A percentile compares a stretch with the other conserved stretches of the same genome.
Conservation (phyloP, 2,797 vertebrate species). For the Poeciliopsis paucimaculata region DNA sequence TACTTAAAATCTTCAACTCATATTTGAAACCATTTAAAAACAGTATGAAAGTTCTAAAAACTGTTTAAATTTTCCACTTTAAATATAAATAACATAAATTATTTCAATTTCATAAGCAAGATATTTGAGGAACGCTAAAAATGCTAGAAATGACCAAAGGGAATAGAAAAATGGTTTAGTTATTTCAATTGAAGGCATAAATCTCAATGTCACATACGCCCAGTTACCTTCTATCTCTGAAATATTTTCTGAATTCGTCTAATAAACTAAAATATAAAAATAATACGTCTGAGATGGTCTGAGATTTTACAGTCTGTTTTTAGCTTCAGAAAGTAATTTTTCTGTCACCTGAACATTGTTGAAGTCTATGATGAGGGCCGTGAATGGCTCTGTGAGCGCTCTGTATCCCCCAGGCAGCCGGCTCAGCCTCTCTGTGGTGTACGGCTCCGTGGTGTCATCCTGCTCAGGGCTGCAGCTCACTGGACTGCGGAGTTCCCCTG, state of each 20-base stretch:
- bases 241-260: not conserved
- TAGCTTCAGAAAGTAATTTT: not conserved
- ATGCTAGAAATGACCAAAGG: not conserved
- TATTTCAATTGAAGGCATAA: not conserved
- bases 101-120: not conserved
- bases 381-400: constrained; percentile 88
- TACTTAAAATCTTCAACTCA: not conserved
- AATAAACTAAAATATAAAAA: not conserved
- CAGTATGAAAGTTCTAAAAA: not conserved
- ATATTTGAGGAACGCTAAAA: not conserved
- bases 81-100: not conserved
- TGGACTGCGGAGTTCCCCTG: constrained; percentile 87
- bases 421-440: constrained; percentile 94
- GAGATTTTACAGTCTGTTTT: not conserved
- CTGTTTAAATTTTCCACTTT: not conserved
- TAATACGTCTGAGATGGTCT: not conserved
- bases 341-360: constrained; percentile 87
- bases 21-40: not conserved
- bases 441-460: constrained; percentile 92
- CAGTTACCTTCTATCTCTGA: not conserved
- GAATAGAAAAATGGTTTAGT: not conserved
- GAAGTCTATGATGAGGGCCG: constrained; percentile 90
- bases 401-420: constrained; percentile 88
- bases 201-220: not conserved
- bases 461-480: constrained; percentile 80